Conservation (phyloP, 2,888 invertebrate species). For the Sinelater perroti region DNA sequence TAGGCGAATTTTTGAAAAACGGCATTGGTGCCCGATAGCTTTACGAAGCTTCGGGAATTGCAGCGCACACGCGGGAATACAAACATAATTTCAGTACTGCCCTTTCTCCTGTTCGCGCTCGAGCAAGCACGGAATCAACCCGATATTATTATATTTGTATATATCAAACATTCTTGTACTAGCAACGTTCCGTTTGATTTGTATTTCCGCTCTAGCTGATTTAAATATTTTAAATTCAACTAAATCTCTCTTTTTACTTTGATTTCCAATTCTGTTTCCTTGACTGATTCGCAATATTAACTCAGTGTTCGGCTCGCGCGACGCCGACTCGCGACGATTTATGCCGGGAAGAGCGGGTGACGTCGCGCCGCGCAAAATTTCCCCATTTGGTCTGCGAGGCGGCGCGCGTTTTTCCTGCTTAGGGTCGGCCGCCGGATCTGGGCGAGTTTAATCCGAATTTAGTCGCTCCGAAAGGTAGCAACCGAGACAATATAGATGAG, state of each 20-base stretch:
- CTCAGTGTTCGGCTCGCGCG: constrained; percentile 11
- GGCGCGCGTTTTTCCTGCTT: too few species aligned
- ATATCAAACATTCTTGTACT: constrained; percentile 36
- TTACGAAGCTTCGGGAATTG: constrained; percentile 18
- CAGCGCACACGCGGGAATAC: constrained; percentile 26
- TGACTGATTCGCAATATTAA: constrained; percentile 25
- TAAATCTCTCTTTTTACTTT: constrained; percentile 29
- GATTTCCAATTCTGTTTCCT: constrained; percentile 31
- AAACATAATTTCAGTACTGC: constrained; percentile 33
- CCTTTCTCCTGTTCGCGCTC: constrained; percentile 34
- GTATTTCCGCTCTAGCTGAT: constrained; percentile 36
- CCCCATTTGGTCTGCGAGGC: too few species aligned
- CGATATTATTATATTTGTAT: constrained; percentile 38
- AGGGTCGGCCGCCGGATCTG: too few species aligned
- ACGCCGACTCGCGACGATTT: constrained; percentile 1
- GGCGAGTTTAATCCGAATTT: too few species aligned
- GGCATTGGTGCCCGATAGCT: constrained; percentile 20
- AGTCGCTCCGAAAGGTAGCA: too few species aligned
- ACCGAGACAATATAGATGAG: not conserved
- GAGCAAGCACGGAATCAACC: constrained; percentile 30
- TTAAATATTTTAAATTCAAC: constrained; percentile 37
- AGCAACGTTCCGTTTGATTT: constrained; percentile 36
- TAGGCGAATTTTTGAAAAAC: constrained; percentile 10
- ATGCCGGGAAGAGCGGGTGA: not conserved
- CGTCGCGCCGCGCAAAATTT: not conserved